Base-by-base conservation (phyloP, 2,888 invertebrate genomes). In the Vanessa cardui region DNA sequence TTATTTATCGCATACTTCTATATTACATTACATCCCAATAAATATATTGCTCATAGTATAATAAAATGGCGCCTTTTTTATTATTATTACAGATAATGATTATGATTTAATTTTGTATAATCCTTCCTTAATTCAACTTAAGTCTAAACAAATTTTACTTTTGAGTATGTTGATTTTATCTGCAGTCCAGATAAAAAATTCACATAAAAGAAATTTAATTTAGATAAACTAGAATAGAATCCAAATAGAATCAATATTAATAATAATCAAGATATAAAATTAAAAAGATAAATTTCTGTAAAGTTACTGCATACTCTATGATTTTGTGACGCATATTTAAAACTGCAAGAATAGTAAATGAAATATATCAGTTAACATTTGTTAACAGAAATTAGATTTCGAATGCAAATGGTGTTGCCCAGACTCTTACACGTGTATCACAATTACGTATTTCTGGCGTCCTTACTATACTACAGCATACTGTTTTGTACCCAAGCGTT, bases 381-480 rank as follows among this genome's bases (percentile, higher is more conserved):
- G 9, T 18, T 8, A 33, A n/a, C 56, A 33, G 33, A 56, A 56
- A 56, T 18, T 56, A 56, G 33, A 56, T 33, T 9, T 20, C 9
- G 33, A 56, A 56, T 33, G 33, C 33, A 56, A 33, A 33, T n/a
- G 46, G 20, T 12, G 33, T 39, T 39, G 33, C 54, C 60, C 33
- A 60, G 52, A 31, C 52, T 46, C 50, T 60, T 60, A 52, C 21
- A 31, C 46, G 47, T 18, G 26, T 21, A 46, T 58, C 62, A 62
- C 62, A 62, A 65, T 65, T 65, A 62, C 62, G 62, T 16, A 58
- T 64, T 62, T 59, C 59, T 61, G 59, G 64, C 61, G 67, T 70
- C 58, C 62, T 62, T 62, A 70, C 50, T n/a, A 59, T 50, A 26
- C 60, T 63, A 69, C 44, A 45, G 70, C 59, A 64, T 52, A 54